phyloP scores from a whole-genome alignment of 2,797 vertebrate species.

The Margarornis squamiger region DNA sequence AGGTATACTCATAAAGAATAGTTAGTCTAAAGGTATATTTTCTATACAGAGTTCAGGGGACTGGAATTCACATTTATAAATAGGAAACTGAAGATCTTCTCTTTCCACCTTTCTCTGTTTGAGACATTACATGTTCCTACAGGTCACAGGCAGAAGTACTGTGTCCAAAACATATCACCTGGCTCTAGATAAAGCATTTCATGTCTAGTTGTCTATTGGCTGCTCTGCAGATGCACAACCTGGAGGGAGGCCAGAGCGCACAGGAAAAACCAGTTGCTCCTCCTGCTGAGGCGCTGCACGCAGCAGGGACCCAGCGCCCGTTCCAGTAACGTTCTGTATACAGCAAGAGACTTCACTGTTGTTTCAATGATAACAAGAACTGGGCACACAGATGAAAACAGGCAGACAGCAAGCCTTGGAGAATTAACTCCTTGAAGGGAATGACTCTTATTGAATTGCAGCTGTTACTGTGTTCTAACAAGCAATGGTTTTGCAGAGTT shows the following conservation, averaged over 20 bases:
- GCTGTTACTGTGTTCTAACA: not conserved
- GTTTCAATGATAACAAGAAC: not conserved
- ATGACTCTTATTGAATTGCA: not conserved
- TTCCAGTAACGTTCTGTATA: not conserved
- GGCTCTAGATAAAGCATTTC: not conserved
- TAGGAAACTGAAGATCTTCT: not conserved
- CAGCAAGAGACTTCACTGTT: not conserved
- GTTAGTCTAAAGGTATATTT: not conserved
- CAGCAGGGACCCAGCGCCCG: fast-evolving
- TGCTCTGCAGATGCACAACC: not conserved
- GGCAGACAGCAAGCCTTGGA: not conserved
- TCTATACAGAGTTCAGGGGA: not conserved
- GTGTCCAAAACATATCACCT: not conserved
- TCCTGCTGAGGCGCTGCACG: not conserved
- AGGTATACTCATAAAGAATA: not conserved
- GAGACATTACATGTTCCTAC: not conserved
- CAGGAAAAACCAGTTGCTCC: slow-evolving; percentile 27
- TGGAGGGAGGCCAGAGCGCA: not conserved
- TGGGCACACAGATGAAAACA: not conserved
- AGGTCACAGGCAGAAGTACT: not conserved
- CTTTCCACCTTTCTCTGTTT: not conserved
- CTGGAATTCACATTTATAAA: not conserved
- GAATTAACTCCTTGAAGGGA: not conserved
- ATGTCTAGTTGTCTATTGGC: not conserved
- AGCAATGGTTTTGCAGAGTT: not conserved